Base-by-base conservation (phyloP, 1,140 invertebrate genomes). In the Drosophila mojavensis region DNA sequence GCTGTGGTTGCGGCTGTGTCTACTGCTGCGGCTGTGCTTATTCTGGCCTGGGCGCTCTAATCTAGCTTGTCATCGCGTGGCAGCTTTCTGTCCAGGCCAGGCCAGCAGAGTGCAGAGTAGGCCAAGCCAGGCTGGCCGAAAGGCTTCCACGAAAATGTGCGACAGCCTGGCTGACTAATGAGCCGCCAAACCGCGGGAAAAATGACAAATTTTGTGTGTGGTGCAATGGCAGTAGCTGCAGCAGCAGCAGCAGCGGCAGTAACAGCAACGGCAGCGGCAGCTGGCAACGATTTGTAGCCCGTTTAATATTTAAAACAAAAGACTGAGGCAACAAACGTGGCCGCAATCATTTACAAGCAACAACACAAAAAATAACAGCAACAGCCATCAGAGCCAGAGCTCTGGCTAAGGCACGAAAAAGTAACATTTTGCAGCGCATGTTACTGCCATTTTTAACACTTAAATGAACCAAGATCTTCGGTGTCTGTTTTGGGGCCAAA, bases 281-380 rank as follows among this genome's bases (percentile, higher is more conserved):
- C 45, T 62, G 41, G 66, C 82, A 88, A 65, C 83, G 82, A 86
- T 86, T 86, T 86, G 82, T 86, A 86, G 82, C 68, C 79, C 72
- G 76, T 89, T 88, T 88, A 89, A 88, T 88, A 88, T 88, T 88
- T 88, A 88, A 88, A 89, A 88, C 83, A 88, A 89, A 88, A 88
- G 84, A 83, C 83, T 85, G 39, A 51, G 73, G 74, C 81, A 80
- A 77, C 81, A 62, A 80, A 83, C 72, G 55, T 64, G 64, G 51
- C 56, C 54, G 61, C 68, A 75, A 75, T 71, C 73, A 71, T 72
- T 76, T 76, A 72, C 62, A 76, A 66, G 65, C 51, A 13, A 47
- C 69, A 81, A 79, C 79, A 81, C 70, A 39, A 39, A 39, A 74
- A 24, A 24, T 24, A 24, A 24, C 20, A 24, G 20, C 36, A 55